Conservation (phyloP, 1,140 invertebrate species). For the Phenacoccus solenopsis region DNA sequence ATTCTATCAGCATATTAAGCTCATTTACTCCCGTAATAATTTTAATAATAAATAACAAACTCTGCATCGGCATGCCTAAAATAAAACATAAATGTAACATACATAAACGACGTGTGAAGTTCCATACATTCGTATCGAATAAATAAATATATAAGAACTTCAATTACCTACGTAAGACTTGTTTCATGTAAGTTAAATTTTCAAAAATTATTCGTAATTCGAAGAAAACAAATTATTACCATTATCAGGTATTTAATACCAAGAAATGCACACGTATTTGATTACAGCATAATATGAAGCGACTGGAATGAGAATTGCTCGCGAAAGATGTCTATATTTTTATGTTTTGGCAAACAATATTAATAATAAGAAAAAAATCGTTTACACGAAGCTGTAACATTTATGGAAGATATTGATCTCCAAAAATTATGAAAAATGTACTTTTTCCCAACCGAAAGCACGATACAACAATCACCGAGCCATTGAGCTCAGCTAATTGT, state of each 20-base stretch:
- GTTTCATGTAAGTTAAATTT: not conserved
- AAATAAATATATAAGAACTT: not conserved
- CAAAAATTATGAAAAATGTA: too few species aligned
- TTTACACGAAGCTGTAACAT: not conserved
- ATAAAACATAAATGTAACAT: not conserved
- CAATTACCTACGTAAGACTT: not conserved
- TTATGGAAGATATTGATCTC: not conserved
- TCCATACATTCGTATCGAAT: not conserved
- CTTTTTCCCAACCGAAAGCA: too few species aligned
- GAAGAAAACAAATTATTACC: too few species aligned
- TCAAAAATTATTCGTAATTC: not conserved
- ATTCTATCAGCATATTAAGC: conserved; percentile 12
- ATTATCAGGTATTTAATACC: too few species aligned
- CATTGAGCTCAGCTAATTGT: too few species aligned
- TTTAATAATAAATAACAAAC: conserved; percentile 17
- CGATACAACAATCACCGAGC: too few species aligned
- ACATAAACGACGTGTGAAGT: not conserved
- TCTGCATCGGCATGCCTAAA: conserved; percentile 15
- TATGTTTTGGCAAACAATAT: too few species aligned
- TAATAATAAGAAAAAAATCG: not conserved
- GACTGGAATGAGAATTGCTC: not conserved
- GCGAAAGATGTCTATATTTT: too few species aligned
- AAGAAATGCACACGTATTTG: not conserved
- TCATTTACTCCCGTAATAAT: conserved; percentile 10
- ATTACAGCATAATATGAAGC: not conserved